Evolutionary conservation across 1,140 invertebrate genomes (phyloP).

Genomic region (Drosophila parabipectinata): DNA sequence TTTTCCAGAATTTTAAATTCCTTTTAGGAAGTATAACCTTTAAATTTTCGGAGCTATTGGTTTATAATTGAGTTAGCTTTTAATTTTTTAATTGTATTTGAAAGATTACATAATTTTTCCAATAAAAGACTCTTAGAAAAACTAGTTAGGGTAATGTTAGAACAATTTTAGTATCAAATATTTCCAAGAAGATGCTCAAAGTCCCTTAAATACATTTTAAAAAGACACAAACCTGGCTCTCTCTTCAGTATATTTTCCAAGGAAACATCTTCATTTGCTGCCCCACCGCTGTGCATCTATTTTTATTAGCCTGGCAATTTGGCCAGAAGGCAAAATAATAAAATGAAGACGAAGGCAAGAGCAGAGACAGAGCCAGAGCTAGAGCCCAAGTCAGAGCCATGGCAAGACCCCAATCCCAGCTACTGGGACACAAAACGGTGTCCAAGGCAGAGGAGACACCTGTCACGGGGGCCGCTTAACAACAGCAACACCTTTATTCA

Average conservation of each 20-base stretch:
- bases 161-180: not conserved
- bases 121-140: no score
- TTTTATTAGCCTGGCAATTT: constrained; percentile 52
- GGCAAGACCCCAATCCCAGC: constrained; percentile 33
- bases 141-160: no score
- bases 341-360: constrained; percentile 19
- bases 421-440: constrained; percentile 38
- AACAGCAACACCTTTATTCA: constrained; percentile 68
- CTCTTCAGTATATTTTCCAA: constrained; percentile 12
- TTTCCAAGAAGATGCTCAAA: not conserved
- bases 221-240: not conserved
- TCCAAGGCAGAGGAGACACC: constrained; percentile 41
- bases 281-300: constrained; percentile 25
- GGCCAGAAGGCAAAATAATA: constrained; percentile 47
- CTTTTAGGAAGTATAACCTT: no score
- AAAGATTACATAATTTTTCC: no score
- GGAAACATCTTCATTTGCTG: constrained; percentile 46
- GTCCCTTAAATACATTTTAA: not conserved
- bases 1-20: no score
- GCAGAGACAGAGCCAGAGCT: not conserved
- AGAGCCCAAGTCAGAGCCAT: not conserved
- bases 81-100: no score
- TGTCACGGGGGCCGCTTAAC: constrained; percentile 50
- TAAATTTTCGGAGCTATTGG: no score
- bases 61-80: no score